A percentile compares a stretch with the other conserved stretches of the same genome.
phyloP scores from a whole-genome alignment of 2,797 vertebrate genomes.

The Acipenser ruthenus region DNA sequence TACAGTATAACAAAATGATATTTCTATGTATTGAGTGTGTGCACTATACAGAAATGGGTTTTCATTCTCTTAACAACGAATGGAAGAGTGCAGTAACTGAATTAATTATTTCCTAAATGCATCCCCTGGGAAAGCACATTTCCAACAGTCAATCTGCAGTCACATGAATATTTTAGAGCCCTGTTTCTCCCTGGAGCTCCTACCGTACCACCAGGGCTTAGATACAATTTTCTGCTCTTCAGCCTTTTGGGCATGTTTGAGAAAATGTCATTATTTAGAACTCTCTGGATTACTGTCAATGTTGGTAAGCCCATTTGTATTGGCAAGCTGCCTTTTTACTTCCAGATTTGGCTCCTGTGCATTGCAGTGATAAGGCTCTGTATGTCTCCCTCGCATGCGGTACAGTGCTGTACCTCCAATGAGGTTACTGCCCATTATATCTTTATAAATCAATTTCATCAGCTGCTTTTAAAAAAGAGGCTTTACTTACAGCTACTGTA shows the following conservation, averaged over 20 bases:
- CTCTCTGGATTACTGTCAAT: constrained; percentile 39
- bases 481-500: too few relatives aligned
- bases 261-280: constrained; percentile 45
- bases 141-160: constrained; percentile 31
- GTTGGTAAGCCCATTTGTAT: constrained; percentile 46
- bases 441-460: constrained; percentile 21
- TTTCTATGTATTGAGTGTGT: not conserved
- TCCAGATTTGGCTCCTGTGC: constrained; percentile 40
- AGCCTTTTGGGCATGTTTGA: constrained; percentile 38
- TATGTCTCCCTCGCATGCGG: constrained; percentile 29
- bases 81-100: constrained; percentile 38
- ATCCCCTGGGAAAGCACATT: constrained; percentile 30
- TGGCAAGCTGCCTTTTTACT: constrained; percentile 38
- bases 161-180: constrained; percentile 46
- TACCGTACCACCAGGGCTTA: constrained; percentile 23
- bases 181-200: constrained; percentile 29
- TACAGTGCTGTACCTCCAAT: constrained; percentile 6
- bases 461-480: too few relatives aligned
- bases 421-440: constrained; percentile 20
- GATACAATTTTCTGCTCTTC: constrained; percentile 45
- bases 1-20: not conserved
- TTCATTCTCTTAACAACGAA: constrained; percentile 39
- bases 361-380: constrained; percentile 39
- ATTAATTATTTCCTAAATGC: constrained; percentile 41
- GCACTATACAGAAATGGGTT: constrained; percentile 1